phyloP scores from a whole-genome alignment of 1,140 invertebrate genomes.

The Hylaeus volcanicus region DNA sequence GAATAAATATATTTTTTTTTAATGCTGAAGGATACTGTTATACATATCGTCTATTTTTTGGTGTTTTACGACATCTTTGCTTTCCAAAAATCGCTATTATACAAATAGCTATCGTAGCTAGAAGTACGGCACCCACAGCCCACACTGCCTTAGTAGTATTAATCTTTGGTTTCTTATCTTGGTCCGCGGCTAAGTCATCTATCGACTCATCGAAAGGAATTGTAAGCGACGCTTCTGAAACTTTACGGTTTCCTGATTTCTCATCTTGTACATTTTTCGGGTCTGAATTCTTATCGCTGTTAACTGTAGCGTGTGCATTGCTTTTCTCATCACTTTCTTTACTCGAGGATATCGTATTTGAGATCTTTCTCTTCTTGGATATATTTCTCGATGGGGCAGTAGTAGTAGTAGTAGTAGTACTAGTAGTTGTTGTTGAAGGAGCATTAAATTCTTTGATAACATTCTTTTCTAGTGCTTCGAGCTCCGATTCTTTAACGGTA shows the following conservation, averaged over 20 bases:
- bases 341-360: neutral
- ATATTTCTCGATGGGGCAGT: neutral
- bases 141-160: slow-evolving; percentile 74
- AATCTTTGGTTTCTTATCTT: slow-evolving; percentile 58
- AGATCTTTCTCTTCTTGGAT: neutral
- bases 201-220: slow-evolving; percentile 19
- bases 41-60: slow-evolving; percentile 77
- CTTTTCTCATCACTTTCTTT: neutral
- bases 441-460: slow-evolving; percentile 52
- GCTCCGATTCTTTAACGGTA: slow-evolving; percentile 56
- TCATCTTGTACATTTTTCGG: neutral
- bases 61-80: slow-evolving; percentile 71
- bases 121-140: slow-evolving; percentile 70
- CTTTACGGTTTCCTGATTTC: slow-evolving; percentile 14
- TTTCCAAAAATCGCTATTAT: slow-evolving; percentile 74
- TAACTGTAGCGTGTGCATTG: neutral
- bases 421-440: slow-evolving; percentile 60
- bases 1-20: slow-evolving; percentile 55
- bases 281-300: slow-evolving; percentile 19
- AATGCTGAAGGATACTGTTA: slow-evolving; percentile 40
- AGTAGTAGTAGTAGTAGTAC: slow-evolving; percentile 49
- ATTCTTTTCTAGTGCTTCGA: slow-evolving; percentile 58
- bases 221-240: neutral
- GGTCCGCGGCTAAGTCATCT: neutral
- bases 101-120: slow-evolving; percentile 71